Evolutionary conservation across 2,888 invertebrate genomes (phyloP), one percentile per base, ranked within the genome.

Genomic region (Athalia rosae): DNA sequence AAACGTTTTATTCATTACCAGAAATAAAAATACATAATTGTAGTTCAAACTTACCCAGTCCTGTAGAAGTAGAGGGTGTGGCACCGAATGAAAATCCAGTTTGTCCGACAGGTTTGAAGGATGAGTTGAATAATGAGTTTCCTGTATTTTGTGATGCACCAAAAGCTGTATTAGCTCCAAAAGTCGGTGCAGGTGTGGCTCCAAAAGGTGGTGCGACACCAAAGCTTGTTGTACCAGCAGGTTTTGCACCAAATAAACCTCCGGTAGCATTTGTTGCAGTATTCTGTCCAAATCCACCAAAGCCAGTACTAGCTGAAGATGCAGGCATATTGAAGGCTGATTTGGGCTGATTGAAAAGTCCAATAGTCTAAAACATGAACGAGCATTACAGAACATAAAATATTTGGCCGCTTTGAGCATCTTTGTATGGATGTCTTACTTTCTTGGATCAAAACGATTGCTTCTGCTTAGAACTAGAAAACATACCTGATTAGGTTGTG

Each of bases 311-410:
- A 3, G 91, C 86, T 76, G 83, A 87, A 2, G 89, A 85, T 4
- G 87, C 80, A 4, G 88, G 86, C 41, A 87, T 84, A 79, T 85
- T 88, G 76, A 90, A 90, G 9, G 89, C 87, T 45, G 91, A 85
- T 82, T 91, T 91, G 79, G 89, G 90, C 80, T 90, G 90, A 71
- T 87, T 89, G 79, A 91, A 91, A 15, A 91, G 84, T 53, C 90
- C 90, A 73, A 90, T 89, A 77, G 84, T 87, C 87, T 90, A 82
- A 41, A 79, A 77, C 79, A 73, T 73, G 50, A 11, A 9, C 6
- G 64, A 15, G 66, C 69, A 58, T 66, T 6, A 7, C 3, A 63
- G 13, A 3, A 66, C 64, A 47, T n/a, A n/a, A 6, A 64, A 47
- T 64, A 11, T 64, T 11, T 64, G 7, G n/a, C 13, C 47, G 13